These are phyloP conservation scores for Discoglossus pictus DNA, from an alignment of 2,797 vertebrate species.

Conservation along the genomic window DNA sequence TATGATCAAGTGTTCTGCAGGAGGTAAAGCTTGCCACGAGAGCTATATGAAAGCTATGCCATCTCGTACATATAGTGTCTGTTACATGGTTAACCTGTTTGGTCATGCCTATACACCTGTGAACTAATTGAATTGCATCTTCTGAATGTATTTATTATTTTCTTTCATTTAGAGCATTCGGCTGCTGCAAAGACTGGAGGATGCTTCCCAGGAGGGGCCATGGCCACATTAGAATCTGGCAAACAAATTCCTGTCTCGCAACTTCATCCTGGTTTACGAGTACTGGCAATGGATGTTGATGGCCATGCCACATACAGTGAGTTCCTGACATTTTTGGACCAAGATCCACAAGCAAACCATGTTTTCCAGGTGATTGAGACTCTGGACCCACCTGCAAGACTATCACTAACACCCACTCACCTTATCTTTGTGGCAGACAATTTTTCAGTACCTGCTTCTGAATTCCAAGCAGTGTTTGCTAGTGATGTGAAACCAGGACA, in stretches of 20 bases:
- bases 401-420: conserved; percentile 88
- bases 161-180: conserved; percentile 84
- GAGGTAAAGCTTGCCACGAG: too few species aligned
- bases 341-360: conserved; percentile 69
- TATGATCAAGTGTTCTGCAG: too few species aligned
- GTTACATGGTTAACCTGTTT: too few species aligned
- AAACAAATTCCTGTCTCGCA: conserved; percentile 74
- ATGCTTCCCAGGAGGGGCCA: conserved; percentile 85
- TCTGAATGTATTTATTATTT: conserved; percentile 52
- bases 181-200: conserved; percentile 97
- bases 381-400: conserved; percentile 64
- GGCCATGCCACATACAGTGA: conserved; percentile 84
- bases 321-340: conserved; percentile 88
- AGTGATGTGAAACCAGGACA: conserved; percentile 83
- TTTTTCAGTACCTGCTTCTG: conserved; percentile 60
- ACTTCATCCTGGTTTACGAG: conserved; percentile 80
- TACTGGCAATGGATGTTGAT: conserved; percentile 80
- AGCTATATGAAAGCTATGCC: too few species aligned
- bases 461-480: conserved; percentile 81
- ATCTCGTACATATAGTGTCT: too few species aligned
- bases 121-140: not conserved
- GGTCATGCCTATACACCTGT: too few species aligned
- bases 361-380: conserved; percentile 84
- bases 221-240: conserved; percentile 80
- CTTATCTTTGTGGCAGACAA: conserved; percentile 83